Percentiles rank a stretch among this genome's conserved stretches.
Evolutionary conservation across 2,113 vertebrate genomes (phyloP).

Genomic region (Rallus limicola): DNA sequence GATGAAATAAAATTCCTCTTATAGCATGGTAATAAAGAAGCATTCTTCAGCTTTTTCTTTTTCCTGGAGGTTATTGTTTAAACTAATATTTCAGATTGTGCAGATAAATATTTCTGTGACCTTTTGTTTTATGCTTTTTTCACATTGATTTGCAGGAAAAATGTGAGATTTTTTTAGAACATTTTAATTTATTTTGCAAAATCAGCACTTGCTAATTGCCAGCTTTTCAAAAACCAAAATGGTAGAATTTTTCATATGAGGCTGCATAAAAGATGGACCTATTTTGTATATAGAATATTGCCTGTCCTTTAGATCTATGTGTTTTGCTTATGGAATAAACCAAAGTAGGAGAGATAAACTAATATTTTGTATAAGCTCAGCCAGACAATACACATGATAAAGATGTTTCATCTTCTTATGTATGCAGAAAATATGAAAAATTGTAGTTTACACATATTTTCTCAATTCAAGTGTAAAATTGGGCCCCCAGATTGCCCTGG

Average conservation of each 20-base stretch:
- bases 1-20: conserved; percentile 5
- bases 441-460: conserved; percentile 96
- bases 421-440: conserved; percentile 99
- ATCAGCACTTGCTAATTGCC: not conserved
- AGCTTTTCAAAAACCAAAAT: conserved; percentile 35
- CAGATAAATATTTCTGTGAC: not conserved
- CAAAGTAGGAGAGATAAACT: conserved; percentile 96
- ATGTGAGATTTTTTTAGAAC: not conserved
- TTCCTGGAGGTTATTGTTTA: conserved; percentile 12
- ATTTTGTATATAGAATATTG: conserved; percentile 93
- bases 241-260: conserved; percentile 77
- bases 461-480: conserved; percentile 91
- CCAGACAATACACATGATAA: conserved; percentile 98
- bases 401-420: conserved; percentile 99
- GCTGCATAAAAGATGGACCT: conserved; percentile 93
- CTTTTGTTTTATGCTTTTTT: not conserved
- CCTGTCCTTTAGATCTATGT: conserved; percentile 93
- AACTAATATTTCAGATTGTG: not conserved
- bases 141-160: not conserved
- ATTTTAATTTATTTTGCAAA: not conserved
- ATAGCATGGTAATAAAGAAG: not conserved
- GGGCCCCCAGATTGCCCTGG: conserved; percentile 92
- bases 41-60: not conserved
- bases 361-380: conserved; percentile 99
- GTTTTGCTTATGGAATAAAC: conserved; percentile 96